phyloP scores from a whole-genome alignment of 2,113 vertebrate species.

The Thryonomys swinderianus region DNA sequence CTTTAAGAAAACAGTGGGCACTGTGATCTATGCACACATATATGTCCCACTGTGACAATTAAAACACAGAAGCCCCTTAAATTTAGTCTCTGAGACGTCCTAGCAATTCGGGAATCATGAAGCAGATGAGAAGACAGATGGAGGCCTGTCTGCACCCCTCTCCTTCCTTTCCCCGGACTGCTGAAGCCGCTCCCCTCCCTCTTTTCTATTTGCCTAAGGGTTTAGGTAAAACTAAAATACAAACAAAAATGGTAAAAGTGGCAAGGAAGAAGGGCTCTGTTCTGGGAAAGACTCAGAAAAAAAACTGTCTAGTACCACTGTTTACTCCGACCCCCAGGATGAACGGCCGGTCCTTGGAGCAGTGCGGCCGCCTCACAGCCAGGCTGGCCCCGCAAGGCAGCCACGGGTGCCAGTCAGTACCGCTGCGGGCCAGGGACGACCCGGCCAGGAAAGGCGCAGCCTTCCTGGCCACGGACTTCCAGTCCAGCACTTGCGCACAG shows the following conservation, averaged over 20 bases:
- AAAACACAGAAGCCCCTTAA: constrained; percentile 1
- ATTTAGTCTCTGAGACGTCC: background rate
- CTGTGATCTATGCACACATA: background rate
- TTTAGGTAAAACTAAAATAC: constrained; percentile 35
- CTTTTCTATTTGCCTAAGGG: constrained; percentile 13
- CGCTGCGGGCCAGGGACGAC: constrained; percentile 68
- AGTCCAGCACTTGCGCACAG: constrained; percentile 42
- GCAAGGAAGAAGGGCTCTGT: background rate
- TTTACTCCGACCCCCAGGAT: background rate
- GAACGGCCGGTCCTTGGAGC: constrained; percentile 24
- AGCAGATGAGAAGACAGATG: background rate
- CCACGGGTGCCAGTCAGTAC: constrained; percentile 72
- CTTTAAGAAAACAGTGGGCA: background rate
- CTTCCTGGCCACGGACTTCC: constrained; percentile 57
- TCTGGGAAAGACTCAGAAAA: background rate
- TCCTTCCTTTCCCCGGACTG: background rate
- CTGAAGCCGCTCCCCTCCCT: background rate
- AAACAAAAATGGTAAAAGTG: constrained; percentile 44
- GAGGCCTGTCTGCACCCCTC: background rate
- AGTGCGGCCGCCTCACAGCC: background rate
- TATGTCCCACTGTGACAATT: background rate
- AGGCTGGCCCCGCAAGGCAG: background rate
- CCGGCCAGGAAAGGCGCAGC: constrained; percentile 58
- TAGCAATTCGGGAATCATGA: background rate
- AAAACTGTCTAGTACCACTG: background rate